A percentile compares a stretch with the other conserved stretches of the same genome.
Evolutionary conservation across 2,797 vertebrate genomes (phyloP).

Genomic region (Coranthus polyacanthus): DNA sequence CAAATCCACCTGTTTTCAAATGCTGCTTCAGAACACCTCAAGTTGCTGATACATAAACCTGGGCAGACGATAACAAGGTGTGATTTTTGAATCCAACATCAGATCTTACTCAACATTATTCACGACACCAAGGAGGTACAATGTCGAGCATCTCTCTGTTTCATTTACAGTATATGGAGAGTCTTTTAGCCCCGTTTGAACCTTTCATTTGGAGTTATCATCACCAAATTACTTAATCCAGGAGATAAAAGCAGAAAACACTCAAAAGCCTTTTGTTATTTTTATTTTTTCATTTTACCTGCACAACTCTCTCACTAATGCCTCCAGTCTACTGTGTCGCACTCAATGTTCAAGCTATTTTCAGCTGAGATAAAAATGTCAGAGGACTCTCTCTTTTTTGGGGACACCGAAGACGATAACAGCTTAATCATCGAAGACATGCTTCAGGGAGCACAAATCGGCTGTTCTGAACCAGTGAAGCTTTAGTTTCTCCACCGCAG

Average conservation of each 20-base stretch:
- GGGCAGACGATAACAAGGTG: too few species aligned
- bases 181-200: too few species aligned
- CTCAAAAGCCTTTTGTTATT: neutral
- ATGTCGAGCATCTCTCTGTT: neutral
- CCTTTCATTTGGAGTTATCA: too few species aligned
- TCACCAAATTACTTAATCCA: neutral
- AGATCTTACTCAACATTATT: too few species aligned
- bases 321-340: slow-evolving; percentile 25
- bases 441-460: slow-evolving; percentile 62
- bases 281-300: neutral
- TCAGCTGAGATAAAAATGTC: slow-evolving; percentile 49
- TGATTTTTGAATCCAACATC: too few species aligned
- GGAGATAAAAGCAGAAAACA: slow-evolving; percentile 3
- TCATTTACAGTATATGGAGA: neutral
- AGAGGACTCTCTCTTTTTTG: slow-evolving; percentile 31
- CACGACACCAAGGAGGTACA: too few species aligned
- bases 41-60: neutral
- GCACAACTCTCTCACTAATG: slow-evolving; percentile 12
- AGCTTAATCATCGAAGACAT: slow-evolving; percentile 57
- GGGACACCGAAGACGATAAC: slow-evolving; percentile 47
- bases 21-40: neutral
- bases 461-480: slow-evolving; percentile 51
- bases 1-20: neutral
- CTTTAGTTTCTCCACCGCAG: slow-evolving; percentile 37
- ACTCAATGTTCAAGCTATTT: slow-evolving; percentile 28